phyloP scores from a whole-genome alignment of 2,113 vertebrate species.

The Ceyx margarethae region DNA sequence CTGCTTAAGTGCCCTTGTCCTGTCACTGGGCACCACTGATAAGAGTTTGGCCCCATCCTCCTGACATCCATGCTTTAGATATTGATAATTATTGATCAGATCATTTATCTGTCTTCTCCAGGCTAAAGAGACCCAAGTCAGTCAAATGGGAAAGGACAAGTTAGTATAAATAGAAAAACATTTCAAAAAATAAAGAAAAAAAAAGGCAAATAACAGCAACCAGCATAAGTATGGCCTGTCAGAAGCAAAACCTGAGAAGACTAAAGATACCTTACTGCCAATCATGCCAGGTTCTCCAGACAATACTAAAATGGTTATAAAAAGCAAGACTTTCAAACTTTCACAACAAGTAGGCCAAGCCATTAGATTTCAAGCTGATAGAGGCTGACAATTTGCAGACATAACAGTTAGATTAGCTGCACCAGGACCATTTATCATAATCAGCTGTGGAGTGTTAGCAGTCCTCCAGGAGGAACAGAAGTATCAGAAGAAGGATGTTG shows the following conservation, averaged over 20 bases:
- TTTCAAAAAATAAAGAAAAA: background rate
- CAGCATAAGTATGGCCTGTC: background rate
- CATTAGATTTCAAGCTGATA: background rate
- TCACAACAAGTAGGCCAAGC: background rate
- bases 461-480: background rate
- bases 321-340: background rate
- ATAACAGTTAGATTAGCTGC: background rate
- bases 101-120: background rate
- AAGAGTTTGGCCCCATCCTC: background rate
- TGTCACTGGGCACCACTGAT: background rate
- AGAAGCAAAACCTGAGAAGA: background rate
- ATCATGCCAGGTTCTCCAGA: background rate
- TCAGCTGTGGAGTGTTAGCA: background rate
- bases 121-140: background rate
- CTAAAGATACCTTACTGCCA: background rate
- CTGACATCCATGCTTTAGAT: background rate
- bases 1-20: background rate
- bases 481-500: background rate
- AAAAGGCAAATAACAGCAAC: background rate
- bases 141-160: background rate
- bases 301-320: background rate
- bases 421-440: slow-evolving; percentile 2
- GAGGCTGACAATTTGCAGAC: background rate
- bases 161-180: background rate
- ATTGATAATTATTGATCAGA: background rate